Evolutionary conservation across 2,113 vertebrate species (phyloP).

Genomic region (Upupa epops): DNA sequence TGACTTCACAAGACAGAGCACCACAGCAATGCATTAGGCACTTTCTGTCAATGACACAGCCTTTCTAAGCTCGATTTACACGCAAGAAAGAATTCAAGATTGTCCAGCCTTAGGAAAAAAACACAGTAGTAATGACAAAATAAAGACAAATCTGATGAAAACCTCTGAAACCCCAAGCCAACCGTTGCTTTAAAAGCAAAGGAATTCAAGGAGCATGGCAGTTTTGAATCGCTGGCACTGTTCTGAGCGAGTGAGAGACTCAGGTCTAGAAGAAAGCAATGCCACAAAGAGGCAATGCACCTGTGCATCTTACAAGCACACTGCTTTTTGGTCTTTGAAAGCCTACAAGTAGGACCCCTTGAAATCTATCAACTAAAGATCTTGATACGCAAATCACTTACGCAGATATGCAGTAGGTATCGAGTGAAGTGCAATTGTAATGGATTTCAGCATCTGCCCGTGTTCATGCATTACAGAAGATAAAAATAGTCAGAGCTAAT

Average conservation of each 20-base stretch:
- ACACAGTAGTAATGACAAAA: background rate
- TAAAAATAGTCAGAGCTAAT: background rate
- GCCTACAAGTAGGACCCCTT: background rate
- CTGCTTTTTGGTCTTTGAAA: background rate
- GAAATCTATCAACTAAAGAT: background rate
- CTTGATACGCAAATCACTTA: background rate
- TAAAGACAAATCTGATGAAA: background rate
- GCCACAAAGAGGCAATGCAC: background rate
- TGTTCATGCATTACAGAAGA: background rate
- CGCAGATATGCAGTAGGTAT: background rate
- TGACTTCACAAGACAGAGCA: background rate
- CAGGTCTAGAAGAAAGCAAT: constrained; percentile 5
- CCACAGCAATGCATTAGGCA: background rate
- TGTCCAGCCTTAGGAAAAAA: background rate
- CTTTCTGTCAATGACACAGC: background rate
- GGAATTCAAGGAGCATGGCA: background rate
- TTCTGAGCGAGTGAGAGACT: background rate
- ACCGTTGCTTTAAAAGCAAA: background rate
- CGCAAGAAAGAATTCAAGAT: background rate
- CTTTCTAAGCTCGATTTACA: background rate
- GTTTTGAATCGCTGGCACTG: background rate
- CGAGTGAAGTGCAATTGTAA: background rate
- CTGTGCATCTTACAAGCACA: background rate
- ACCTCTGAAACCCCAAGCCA: background rate
- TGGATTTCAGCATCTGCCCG: background rate